Evolutionary conservation across 2,113 vertebrate genomes (phyloP), one percentile per base, ranked within the genome.

Genomic region (Trichechus manatus): DNA sequence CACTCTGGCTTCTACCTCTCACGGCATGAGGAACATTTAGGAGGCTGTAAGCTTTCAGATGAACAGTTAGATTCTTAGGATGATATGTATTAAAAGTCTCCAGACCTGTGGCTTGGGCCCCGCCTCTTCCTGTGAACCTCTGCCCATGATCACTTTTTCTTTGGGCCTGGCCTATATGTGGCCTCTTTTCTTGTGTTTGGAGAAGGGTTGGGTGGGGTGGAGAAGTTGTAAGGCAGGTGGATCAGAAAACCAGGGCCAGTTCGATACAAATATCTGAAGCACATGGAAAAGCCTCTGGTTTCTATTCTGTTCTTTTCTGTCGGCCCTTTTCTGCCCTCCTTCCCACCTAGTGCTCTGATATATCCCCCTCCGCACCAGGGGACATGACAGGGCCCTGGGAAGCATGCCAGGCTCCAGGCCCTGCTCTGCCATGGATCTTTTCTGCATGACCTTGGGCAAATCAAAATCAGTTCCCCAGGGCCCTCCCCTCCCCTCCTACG

Each of bases 241-340:
- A 14, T 87, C 82, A 91, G 78, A 96, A 95, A 88, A 59, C 31
- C 47, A 91, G 72, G 42, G 19, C 29, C 39, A 64, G 13, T 95
- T 81, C 6, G 1, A 14, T 39, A n/a, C 3, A 82, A 1, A 91
- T 15, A 77, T 14, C 39, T 87, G 63, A 79, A 87, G 23, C 72
- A 70, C n/a, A 6, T 31, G 78, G 75, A 90, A 47, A 88, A 94
- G 22, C 6, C 39, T 63, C 61, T 86, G 27, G 74, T 84, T 83
- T 63, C 50, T 17, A 27, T 64, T 93, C 9, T 6, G 0, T 79
- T 72, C 59, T 31, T 39, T 47, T 61, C 61, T 87, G 93, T 77
- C 6, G 81, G 81, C 47, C 27, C 33, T 84, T 44, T 39, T 93
- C 70, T 78, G 4, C 29, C 7, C 1, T 15, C 36, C 33, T 92